Percentiles rank a stretch among this genome's conserved stretches.
phyloP scores from a whole-genome alignment of 2,797 vertebrate genomes.

The Atherinosoma microstoma region DNA sequence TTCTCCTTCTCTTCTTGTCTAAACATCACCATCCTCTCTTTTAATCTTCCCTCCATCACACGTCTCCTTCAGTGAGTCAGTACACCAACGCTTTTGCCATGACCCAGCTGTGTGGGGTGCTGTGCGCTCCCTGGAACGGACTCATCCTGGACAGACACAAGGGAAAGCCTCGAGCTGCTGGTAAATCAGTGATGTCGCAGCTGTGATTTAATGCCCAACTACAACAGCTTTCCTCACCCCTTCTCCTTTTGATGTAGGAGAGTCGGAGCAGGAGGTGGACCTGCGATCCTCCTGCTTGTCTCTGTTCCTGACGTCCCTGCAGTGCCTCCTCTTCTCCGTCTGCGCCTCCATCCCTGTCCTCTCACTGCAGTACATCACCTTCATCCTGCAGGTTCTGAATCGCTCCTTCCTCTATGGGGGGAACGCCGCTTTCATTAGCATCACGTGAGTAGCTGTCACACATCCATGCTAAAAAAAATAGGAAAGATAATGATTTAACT shows the following conservation, averaged over 20 bases:
- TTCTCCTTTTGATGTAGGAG: slow-evolving; percentile 55
- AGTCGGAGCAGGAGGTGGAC: slow-evolving; percentile 76
- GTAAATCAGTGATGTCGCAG: slow-evolving; percentile 43
- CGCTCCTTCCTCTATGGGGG: slow-evolving; percentile 92
- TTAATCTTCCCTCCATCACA: not conserved
- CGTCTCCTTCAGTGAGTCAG: slow-evolving; percentile 84
- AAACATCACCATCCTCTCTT: not conserved
- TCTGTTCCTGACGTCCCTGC: slow-evolving; percentile 84
- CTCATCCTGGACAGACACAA: slow-evolving; percentile 92
- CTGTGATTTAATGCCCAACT: not conserved
- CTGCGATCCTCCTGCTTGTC: slow-evolving; percentile 84
- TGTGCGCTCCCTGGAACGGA: slow-evolving; percentile 95
- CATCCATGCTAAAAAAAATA: not conserved
- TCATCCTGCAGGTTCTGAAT: slow-evolving; percentile 89
- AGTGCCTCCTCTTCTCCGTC: slow-evolving; percentile 88
- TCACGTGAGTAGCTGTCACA: slow-evolving; percentile 83
- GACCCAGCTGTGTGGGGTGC: slow-evolving; percentile 91
- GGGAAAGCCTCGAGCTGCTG: slow-evolving; percentile 71
- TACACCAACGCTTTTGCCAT: slow-evolving; percentile 93
- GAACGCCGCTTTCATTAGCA: slow-evolving; percentile 88
- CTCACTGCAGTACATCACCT: slow-evolving; percentile 87
- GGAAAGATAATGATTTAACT: not conserved
- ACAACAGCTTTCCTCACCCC: not conserved
- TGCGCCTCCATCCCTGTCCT: slow-evolving; percentile 83
- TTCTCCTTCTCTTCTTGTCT: not conserved